phyloP scores from a whole-genome alignment of 2,113 vertebrate genomes.

The Shinisaurus crocodilurus region DNA sequence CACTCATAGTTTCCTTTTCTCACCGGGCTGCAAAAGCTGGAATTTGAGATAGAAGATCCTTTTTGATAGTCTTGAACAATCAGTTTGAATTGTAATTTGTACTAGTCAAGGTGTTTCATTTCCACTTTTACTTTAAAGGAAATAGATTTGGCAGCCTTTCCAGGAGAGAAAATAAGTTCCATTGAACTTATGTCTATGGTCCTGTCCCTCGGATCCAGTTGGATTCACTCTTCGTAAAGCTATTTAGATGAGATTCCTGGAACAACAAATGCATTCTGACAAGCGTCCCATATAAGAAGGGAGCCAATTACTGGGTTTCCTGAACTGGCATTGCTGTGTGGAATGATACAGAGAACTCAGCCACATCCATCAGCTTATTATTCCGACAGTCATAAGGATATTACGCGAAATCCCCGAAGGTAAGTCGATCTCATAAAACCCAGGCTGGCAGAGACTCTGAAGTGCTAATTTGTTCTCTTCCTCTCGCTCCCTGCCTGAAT shows the following conservation, averaged over 20 bases:
- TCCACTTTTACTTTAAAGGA: slow-evolving; percentile 37
- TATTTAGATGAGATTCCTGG: slow-evolving; percentile 22
- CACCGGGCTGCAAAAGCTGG: not conserved
- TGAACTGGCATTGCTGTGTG: not conserved
- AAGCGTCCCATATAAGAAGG: not conserved
- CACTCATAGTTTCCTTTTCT: slow-evolving; percentile 13
- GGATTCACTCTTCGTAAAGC: slow-evolving; percentile 33
- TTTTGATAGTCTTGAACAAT: slow-evolving; percentile 35
- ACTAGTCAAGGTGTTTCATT: slow-evolving; percentile 35
- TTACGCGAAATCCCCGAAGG: not conserved
- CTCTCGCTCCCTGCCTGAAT: not conserved
- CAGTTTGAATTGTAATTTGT: slow-evolving; percentile 38
- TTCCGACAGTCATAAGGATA: not conserved
- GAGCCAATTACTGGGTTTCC: slow-evolving; percentile 31
- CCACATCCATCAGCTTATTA: not conserved
- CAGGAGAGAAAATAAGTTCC: slow-evolving; percentile 41
- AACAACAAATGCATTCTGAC: slow-evolving; percentile 42
- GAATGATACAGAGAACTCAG: not conserved
- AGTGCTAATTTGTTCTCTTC: slow-evolving; percentile 37
- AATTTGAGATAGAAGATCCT: slow-evolving; percentile 30
- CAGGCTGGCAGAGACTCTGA: not conserved
- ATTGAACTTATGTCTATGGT: slow-evolving; percentile 8
- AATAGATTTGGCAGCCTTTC: slow-evolving; percentile 21
- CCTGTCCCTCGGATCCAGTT: not conserved
- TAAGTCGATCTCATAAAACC: slow-evolving; percentile 18